A percentile compares a stretch with the other conserved stretches of the same genome.
Conservation (phyloP, 2,888 invertebrate species). For the Lithophane leautieri region DNA sequence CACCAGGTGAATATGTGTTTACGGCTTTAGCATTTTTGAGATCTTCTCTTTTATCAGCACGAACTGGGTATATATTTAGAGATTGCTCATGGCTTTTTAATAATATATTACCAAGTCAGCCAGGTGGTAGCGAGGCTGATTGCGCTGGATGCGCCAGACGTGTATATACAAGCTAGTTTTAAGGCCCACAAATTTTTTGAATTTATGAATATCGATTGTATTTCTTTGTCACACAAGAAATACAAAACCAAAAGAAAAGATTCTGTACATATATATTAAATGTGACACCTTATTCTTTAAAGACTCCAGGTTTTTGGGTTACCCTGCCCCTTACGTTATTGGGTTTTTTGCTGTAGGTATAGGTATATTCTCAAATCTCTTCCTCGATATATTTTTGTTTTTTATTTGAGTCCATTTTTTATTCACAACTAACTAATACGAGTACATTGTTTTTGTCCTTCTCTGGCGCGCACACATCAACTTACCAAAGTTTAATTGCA, state of each 20-base stretch:
- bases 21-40: neutral
- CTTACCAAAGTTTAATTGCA: too few relatives aligned
- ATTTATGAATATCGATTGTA: neutral
- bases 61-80: too few relatives aligned
- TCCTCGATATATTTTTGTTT: neutral
- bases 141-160: neutral
- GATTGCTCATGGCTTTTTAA: neutral
- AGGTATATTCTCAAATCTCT: neutral
- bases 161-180: neutral
- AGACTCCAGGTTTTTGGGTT: too few relatives aligned
- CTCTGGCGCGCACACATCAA: too few relatives aligned
- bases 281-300: neutral
- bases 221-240: neutral
- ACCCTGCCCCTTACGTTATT: neutral
- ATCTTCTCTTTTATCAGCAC: neutral
- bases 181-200: neutral
- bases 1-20: constrained; percentile 85
- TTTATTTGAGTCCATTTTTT: neutral
- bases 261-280: neutral
- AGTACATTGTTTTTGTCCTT: too few relatives aligned
- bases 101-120: neutral
- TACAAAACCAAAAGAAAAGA: neutral
- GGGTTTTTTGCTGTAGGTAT: neutral
- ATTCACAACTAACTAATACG: neutral
- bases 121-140: neutral